These are phyloP conservation scores for Malthinus flaveolus DNA, from an alignment of 2,888 invertebrate species.

Conservation along the genomic window DNA sequence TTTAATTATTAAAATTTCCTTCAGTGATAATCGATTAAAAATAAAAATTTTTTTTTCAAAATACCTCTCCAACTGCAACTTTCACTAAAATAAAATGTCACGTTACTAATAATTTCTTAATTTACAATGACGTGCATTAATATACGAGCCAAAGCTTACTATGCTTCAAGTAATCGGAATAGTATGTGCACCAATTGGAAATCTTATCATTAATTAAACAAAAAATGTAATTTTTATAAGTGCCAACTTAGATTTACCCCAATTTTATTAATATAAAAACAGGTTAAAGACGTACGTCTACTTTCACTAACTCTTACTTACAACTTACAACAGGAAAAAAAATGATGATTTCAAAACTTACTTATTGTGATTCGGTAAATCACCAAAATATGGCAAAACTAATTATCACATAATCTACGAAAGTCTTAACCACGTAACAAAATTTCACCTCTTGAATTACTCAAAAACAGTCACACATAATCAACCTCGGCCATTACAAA, in stretches of 20 bases:
- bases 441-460: conserved; percentile 3
- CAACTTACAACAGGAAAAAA: background rate
- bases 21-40: no score
- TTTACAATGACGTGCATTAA: no score
- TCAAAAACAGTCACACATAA: conserved; percentile 20
- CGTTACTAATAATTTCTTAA: no score
- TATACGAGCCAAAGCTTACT: no score
- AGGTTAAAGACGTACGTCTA: conserved; percentile 19
- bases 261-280: conserved; percentile 19
- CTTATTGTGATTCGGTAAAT: conserved; percentile 6
- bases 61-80: no score
- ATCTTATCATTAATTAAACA: no score
- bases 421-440: conserved; percentile 6
- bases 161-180: no score
- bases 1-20: no score
- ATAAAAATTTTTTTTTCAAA: no score
- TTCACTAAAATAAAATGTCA: no score
- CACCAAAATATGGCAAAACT: conserved; percentile 2
- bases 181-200: no score
- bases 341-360: conserved; percentile 11
- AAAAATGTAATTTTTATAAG: conserved; percentile 20
- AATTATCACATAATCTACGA: conserved; percentile 18
- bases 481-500: conserved; percentile 25
- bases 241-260: conserved; percentile 23
- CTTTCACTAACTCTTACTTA: conserved; percentile 2